phyloP scores from a whole-genome alignment of 2,888 invertebrate genomes.

The Limulus polyphemus region DNA sequence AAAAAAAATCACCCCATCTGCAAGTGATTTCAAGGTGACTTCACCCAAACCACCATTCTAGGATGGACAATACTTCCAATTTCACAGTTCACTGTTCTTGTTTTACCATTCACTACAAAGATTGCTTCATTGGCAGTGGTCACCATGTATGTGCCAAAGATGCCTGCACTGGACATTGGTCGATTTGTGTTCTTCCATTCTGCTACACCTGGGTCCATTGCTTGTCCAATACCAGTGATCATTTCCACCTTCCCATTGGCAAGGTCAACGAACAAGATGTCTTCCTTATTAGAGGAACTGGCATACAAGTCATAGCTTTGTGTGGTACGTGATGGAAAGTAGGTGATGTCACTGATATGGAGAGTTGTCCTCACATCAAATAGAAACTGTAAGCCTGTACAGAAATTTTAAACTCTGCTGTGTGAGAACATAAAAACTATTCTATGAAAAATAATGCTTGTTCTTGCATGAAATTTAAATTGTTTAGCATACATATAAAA shows the following conservation, averaged over 20 bases:
- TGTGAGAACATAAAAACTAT: no score
- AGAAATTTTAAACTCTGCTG: constrained; percentile 2
- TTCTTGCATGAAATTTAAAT: no score
- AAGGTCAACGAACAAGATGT: constrained; percentile 56
- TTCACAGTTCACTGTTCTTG: constrained; percentile 59
- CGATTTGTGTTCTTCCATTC: constrained; percentile 49
- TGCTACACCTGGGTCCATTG: constrained; percentile 17
- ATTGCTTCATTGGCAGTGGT: constrained; percentile 56
- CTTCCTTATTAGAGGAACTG: constrained; percentile 55
- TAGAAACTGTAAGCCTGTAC: constrained; percentile 49
- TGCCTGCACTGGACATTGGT: constrained; percentile 43
- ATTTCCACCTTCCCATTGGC: constrained; percentile 61
- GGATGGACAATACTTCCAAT: constrained; percentile 55
- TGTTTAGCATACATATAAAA: no score
- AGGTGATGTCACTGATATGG: constrained; percentile 56
- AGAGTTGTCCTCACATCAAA: constrained; percentile 62
- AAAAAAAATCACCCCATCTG: no score
- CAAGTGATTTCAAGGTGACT: constrained; percentile 23
- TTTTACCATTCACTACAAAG: constrained; percentile 56
- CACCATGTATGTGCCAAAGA: constrained; percentile 59
- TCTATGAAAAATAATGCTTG: no score
- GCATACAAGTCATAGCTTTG: constrained; percentile 62
- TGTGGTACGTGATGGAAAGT: constrained; percentile 55
- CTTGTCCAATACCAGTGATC: constrained; percentile 52
- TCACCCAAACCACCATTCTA: constrained; percentile 52